Conservation (phyloP, 2,888 invertebrate genomes). For the Cataglyphis livida region DNA sequence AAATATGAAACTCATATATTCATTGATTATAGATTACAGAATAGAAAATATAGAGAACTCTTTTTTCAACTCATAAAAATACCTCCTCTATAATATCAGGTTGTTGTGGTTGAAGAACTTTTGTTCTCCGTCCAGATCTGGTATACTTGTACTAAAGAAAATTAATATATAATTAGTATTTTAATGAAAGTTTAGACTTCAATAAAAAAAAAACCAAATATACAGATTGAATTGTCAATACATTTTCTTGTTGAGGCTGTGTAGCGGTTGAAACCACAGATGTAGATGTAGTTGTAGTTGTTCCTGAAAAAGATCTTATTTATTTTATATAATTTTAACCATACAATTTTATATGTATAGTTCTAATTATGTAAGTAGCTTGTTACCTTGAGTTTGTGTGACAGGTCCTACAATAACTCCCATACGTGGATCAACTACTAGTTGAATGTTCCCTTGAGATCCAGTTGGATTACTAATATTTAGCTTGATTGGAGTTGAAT, state of each 20-base stretch:
- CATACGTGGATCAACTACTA: constrained; percentile 87
- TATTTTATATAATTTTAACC: not conserved
- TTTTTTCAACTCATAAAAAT: constrained; percentile 26
- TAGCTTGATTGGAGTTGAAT: constrained; percentile 79
- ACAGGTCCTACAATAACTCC: constrained; percentile 86
- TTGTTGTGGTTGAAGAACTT: constrained; percentile 76
- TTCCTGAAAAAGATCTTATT: constrained; percentile 47
- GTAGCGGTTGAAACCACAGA: constrained; percentile 60
- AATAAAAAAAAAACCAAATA: not conserved
- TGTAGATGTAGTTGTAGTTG: constrained; percentile 66
- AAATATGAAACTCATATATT: not conserved
- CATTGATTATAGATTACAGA: not conserved
- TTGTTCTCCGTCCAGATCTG: constrained; percentile 77
- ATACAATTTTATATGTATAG: not conserved
- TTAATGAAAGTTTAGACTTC: constrained; percentile 1
- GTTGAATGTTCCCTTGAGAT: constrained; percentile 84
- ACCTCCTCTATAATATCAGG: constrained; percentile 82
- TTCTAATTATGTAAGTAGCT: not conserved
- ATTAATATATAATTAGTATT: constrained; percentile 19
- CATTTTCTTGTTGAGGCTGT: constrained; percentile 75
- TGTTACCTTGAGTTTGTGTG: constrained; percentile 75
- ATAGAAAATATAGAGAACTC: not conserved
- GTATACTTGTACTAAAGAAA: constrained; percentile 77
- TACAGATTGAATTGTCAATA: constrained; percentile 56
- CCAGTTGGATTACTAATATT: constrained; percentile 80